Evolutionary conservation across 2,888 invertebrate genomes (phyloP).

Genomic region (Drosophila falleni): DNA sequence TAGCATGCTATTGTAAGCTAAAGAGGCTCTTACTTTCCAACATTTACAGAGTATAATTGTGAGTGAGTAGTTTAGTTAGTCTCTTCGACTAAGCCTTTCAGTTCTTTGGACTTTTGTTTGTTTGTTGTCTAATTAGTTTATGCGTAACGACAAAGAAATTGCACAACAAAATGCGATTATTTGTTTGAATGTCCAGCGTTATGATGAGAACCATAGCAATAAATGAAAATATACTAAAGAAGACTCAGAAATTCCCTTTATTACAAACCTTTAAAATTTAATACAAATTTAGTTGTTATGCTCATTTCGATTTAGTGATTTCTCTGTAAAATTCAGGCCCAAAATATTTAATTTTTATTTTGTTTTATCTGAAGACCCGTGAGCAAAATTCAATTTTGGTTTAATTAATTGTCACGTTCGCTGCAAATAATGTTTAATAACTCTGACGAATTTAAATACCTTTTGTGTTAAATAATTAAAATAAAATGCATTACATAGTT

Average conservation of each 20-base stretch:
- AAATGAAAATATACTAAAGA: not conserved
- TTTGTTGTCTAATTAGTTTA: constrained; percentile 59
- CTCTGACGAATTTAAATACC: constrained; percentile 3
- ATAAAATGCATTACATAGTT: not conserved
- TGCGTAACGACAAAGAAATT: constrained; percentile 32
- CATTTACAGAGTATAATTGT: not conserved
- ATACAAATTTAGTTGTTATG: not conserved
- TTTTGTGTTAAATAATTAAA: constrained; percentile 5
- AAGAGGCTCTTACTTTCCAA: not conserved
- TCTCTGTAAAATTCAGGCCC: not conserved
- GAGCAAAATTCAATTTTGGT: constrained; percentile 1
- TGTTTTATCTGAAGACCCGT: constrained; percentile 13
- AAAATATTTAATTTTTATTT: not conserved
- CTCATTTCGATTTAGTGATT: not conserved
- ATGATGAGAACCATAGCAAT: not conserved
- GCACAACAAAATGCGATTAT: constrained; percentile 36
- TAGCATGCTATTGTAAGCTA: not conserved
- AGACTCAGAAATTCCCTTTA: not conserved
- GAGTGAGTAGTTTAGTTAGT: not conserved
- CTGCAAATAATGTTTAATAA: constrained; percentile 19
- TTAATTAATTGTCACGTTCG: constrained; percentile 16
- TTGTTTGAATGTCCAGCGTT: constrained; percentile 1
- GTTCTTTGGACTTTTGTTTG: constrained; percentile 24
- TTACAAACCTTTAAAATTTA: not conserved
- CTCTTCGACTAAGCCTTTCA: constrained; percentile 12